Base-by-base conservation (phyloP, 2,797 vertebrate genomes). In the Pelodytes ibericus region DNA sequence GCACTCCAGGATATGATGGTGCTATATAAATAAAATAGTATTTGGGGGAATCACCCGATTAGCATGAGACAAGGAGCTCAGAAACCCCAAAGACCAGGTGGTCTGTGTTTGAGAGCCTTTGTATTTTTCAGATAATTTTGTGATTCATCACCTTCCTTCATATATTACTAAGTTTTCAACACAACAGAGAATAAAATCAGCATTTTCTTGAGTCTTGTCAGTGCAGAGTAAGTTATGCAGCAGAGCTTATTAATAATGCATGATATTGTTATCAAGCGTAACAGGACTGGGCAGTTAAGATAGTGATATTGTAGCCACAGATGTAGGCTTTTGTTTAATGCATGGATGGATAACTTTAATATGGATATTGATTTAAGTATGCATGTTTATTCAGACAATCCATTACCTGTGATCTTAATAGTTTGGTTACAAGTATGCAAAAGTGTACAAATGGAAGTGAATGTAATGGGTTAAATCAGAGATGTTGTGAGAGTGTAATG, bases 171-270 rank as follows among this genome's bases (percentile, higher is more conserved):
- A n/a, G n/a, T n/a, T n/a, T n/a, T n/a, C n/a, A 41, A 30, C 44
- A 29, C 59, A 44, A 3, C 41, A 16, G 3, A 6, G 24, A 30
- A 33, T 53, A 47, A 71, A 69, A 62, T 75, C 33, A 47, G 24
- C 27, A 13, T 63, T 62, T 25, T 57, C 8, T 63, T 25, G 41
- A 58, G 26, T 27, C 26, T 3, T 68, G 33, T 29, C 16, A 41
- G 44, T 70, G 25, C 24, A 51, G 11, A 29, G 36, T 57, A 71
- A 63, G 67, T 31, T 56, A 29, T 77, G 30, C 57, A 57, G 49
- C 58, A 15, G 22, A 16, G 30, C 47, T n/a, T 77, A 71, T 77
- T 77, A 77, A 77, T 71, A 77, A 77, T 77, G 66, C 66, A 76
- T 53, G 30, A 11, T 20, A 49, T 33, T 57, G 60, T 64, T 71